Base-by-base conservation (phyloP, 1,140 invertebrate genomes). In the Stenopsyche tienmushanensis region DNA sequence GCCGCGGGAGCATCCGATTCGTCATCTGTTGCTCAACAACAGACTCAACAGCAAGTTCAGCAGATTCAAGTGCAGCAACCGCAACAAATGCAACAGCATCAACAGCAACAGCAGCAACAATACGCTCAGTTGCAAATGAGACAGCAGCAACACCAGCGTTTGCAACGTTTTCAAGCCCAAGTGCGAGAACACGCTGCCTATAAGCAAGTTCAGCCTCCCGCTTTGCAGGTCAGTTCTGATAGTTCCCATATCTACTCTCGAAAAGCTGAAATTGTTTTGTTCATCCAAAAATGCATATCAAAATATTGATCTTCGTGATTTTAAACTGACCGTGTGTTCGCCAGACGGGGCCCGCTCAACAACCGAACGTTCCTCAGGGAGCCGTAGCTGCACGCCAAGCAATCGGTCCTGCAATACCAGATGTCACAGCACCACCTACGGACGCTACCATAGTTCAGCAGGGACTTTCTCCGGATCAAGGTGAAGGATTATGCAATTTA, bases 41-140 rank as follows among this genome's bases (percentile, higher is more conserved):
- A 82, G 66, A 82, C 83, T 71, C 78, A 79, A 68, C 78, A 81
- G 72, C 80, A 84, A 69, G 80, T 83, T 67, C 71, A 81, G 63
- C 82, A 81, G 69, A 77, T 82, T 66, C 83, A 85, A 72, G 72
- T 80, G 7, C 77, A 70, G 47, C 55, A 76, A 59, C 84, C 85
- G 53, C 84, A 78, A 42, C 84, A 85, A 66, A 82, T 83, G 58
- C 63, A 72, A 15, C 80, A 81, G 53, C 72, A 76, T 18, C 72
- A 76, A 20, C 74, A 75, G 18, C 78, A 78, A 21, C 74, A 76
- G 10, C 76, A 78, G 23, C 73, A 74, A 21, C 74, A 74, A 63
- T 72, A 74, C 13, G 72, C 72, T 24, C 73, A 75, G 15, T 71
- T 72, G 55, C 73, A 76, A 68, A 42, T 74, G 44, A 72, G 49